Conservation (phyloP, 64 coral and sea anemone species). For the Pocillopora verrucosa region DNA sequence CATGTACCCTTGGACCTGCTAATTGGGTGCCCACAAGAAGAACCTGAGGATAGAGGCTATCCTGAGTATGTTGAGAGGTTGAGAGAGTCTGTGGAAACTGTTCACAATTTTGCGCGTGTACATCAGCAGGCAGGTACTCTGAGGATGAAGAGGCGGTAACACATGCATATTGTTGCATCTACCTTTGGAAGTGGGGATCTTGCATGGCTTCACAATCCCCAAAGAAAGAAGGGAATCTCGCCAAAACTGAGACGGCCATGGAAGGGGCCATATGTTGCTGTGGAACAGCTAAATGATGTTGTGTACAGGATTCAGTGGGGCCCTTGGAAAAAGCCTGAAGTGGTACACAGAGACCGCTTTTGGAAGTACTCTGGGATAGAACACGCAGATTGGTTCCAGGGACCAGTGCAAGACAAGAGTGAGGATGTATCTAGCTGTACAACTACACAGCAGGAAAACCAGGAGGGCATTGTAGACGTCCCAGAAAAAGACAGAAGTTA, state of each 20-base stretch:
- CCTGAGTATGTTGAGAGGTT: neutral
- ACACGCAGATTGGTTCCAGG: neutral
- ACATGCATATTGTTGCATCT: conserved; percentile 2
- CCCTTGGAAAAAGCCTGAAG: conserved; percentile 24
- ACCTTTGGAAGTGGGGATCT: conserved; percentile 34
- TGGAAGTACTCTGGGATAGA: conserved; percentile 16
- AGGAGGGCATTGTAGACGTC: too few relatives aligned
- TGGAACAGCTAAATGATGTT: neutral
- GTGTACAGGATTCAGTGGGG: neutral
- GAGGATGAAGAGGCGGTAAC: conserved; percentile 46
- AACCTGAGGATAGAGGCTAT: neutral
- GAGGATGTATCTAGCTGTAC: too few relatives aligned
- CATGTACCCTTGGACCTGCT: neutral
- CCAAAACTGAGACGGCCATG: conserved; percentile 16
- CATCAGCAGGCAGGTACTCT: conserved; percentile 10
- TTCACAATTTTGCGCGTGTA: conserved; percentile 29
- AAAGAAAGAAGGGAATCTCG: conserved; percentile 21
- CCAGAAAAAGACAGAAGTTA: too few relatives aligned
- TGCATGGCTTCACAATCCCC: conserved; percentile 55
- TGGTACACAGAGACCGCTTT: conserved; percentile 35
- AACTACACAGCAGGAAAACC: too few relatives aligned
- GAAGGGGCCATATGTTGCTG: conserved; percentile 7
- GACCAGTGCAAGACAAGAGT: too few relatives aligned
- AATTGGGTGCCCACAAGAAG: neutral
- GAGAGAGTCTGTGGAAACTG: neutral